Base-by-base conservation (phyloP, 2,113 vertebrate genomes). In the Hypocryptadius cinnamomeus region DNA sequence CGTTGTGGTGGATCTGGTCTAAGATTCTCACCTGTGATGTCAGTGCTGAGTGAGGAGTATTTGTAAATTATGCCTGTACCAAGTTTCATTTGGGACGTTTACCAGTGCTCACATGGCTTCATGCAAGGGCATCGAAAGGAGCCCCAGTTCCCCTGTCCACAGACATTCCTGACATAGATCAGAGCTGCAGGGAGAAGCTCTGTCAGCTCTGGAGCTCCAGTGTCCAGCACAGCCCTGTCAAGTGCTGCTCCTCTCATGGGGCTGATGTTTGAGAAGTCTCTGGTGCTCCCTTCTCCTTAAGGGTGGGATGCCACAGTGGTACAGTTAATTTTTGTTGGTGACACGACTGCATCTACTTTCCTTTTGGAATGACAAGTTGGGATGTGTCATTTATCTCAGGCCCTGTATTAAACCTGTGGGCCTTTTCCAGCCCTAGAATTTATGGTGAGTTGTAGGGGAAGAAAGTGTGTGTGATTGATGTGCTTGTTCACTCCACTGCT, bases 51-150 rank as follows among this genome's bases (percentile, higher is more conserved):
- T 14, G 71, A 50, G n/a, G 28, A 42, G 13, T 22, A 3, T 60
- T 64, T 50, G 40, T 77, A 61, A 83, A 17, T 14, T 3, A 5
- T 66, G 50, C 23, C 25, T 48, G 14, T 48, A 4, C 22, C 51
- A 23, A 24, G 19, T 39, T 33, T 86, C 22, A 8, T 25, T 51
- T 20, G 63, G n/a, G 39, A 24, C 37, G 25, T 80, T 80, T 30
- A 1, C 13, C 18, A 16, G 18, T 23, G 48, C 39, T 66, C 51
- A 25, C 14, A 0, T 8, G 20, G 24, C 33, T 57, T 28, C 24
- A 2, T 3, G 1, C 13, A 14, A 33, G 53, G 57, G 18, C 8
- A 8, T 22, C 0, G 6, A 24, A 50, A 40, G 65, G 20, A 63
- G 63, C 48, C 71, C 20, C 28, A 15, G n/a, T 27, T 57, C 1